A percentile compares a stretch with the other conserved stretches of the same genome.
Conservation (phyloP, 2,888 invertebrate genomes). For the Drosophila helvetica region DNA sequence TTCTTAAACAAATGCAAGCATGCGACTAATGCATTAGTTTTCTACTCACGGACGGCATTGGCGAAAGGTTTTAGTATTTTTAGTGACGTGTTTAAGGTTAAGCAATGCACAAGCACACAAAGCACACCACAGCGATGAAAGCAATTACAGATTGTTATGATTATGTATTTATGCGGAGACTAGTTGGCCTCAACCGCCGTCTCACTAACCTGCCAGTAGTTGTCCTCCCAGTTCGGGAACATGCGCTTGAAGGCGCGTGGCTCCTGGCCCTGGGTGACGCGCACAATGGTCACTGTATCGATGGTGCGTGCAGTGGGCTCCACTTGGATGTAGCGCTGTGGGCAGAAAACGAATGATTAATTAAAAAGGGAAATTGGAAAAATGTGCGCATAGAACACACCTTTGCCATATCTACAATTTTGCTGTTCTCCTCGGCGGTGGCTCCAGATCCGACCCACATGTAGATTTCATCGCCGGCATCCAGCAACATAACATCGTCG, state of each 20-base stretch:
- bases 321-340: conserved; percentile 88
- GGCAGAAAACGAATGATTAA: neutral
- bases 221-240: conserved; percentile 90
- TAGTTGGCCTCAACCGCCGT: conserved; percentile 13
- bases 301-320: conserved; percentile 88
- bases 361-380: neutral
- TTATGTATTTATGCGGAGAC: conserved; percentile 12
- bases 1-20: neutral
- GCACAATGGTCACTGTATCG: conserved; percentile 88
- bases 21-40: conserved; percentile 24
- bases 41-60: conserved; percentile 38
- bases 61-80: conserved; percentile 21
- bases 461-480: conserved; percentile 91
- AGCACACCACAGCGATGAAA: conserved; percentile 1
- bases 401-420: conserved; percentile 89
- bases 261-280: conserved; percentile 90
- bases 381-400: conserved; percentile 81
- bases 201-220: conserved; percentile 87
- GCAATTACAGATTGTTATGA: conserved; percentile 16
- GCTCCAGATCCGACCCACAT: conserved; percentile 93
- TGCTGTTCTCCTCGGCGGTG: conserved; percentile 89
- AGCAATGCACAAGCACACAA: conserved; percentile 32
- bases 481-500: conserved; percentile 90
- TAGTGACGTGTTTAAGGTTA: conserved; percentile 32
- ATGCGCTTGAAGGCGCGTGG: conserved; percentile 89